Evolutionary conservation across 2,797 vertebrate genomes (phyloP), one percentile per base, ranked within the genome.

Genomic region (Smutsia gigantea): DNA sequence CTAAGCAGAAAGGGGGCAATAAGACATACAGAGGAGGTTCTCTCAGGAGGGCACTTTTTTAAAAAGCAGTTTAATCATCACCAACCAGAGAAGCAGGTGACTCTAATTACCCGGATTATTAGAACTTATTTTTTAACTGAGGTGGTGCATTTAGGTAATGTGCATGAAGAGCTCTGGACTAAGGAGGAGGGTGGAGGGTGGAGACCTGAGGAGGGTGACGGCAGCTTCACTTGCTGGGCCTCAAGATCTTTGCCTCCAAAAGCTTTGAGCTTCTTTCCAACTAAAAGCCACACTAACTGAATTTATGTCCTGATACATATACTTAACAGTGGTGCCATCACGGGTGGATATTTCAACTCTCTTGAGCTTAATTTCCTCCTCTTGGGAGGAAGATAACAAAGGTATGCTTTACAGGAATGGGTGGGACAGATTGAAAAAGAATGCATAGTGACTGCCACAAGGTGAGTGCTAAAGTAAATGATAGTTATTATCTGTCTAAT

Each of bases 341-440:
- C 42, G 4, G 18, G 19, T 4, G 27, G 34, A 1, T 68, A 49
- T 77, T 95, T 86, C 79, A 63, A 9, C 15, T 69, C 69, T 75
- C 37, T 46, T 25, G 23, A 64, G 37, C 13, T 49, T 31, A 46
- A 5, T 66, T 66, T 63, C 31, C 49, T 59, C 8, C 34, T 74
- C 49, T 81, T 59, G 39, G 49, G 21, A 79, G 31, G 51, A 72
- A 95, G 63, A 84, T 66, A 68, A 55, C 37, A 37, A 42, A 55
- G 39, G 25, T 13, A 49, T 75, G 25, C n/a, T 90, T 66, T 90
- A 37, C 53, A 42, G 61, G 61, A 94, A 82, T 42, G 61, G 61
- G 49, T 94, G 49, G 42, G 61, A 5, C 13, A 21, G 63, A 31
- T 53, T 57, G 12, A 51, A 37, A 66, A 82, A 83, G 68, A 39